A percentile compares a stretch with the other conserved stretches of the same genome.
Conservation (phyloP, 2,888 invertebrate genomes). For the Caenorhabditis sinica region DNA sequence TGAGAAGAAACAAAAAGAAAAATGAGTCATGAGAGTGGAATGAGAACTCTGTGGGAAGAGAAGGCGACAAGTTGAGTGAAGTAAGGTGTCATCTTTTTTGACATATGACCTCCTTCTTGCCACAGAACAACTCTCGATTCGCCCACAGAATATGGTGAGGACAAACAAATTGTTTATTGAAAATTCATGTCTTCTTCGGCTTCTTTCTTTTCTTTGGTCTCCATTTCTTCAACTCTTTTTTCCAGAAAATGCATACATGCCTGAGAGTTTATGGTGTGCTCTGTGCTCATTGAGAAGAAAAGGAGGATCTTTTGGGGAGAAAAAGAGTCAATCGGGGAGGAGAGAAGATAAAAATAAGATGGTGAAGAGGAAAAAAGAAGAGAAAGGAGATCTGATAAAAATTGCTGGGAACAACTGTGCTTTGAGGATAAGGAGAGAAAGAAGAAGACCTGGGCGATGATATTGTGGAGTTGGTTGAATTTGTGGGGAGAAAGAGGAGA, state of each 20-base stretch:
- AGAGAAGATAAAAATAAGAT: conserved; percentile 28
- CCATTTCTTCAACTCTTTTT: conserved; percentile 13
- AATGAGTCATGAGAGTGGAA: conserved; percentile 30
- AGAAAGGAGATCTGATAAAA: conserved; percentile 27
- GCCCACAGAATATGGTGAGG: conserved; percentile 35
- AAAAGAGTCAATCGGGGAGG: conserved; percentile 22
- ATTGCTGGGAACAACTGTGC: conserved; percentile 49
- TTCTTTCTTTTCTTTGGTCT: conserved; percentile 19
- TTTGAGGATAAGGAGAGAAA: conserved; percentile 33
- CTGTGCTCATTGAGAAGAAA: conserved; percentile 36
- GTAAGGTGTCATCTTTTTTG: conserved; percentile 48
- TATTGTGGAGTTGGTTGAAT: conserved; percentile 30
- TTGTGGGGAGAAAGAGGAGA: conserved; percentile 7
- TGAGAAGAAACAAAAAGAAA: conserved; percentile 8
- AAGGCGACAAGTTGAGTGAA: conserved; percentile 38
- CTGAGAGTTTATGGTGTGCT: conserved; percentile 53
- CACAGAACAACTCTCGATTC: conserved; percentile 24
- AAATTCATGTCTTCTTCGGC: conserved; percentile 51
- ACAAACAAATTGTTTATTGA: conserved; percentile 62
- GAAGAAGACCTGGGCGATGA: conserved; percentile 36
- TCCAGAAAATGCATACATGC: conserved; percentile 52
- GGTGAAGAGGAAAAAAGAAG: conserved; percentile 5
- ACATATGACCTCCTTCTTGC: conserved; percentile 44
- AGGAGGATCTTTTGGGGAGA: neutral
- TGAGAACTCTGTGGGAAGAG: conserved; percentile 46